These are phyloP conservation scores for Myotis yumanensis DNA, from an alignment of 2,113 vertebrate genomes.

Conservation along the genomic window DNA sequence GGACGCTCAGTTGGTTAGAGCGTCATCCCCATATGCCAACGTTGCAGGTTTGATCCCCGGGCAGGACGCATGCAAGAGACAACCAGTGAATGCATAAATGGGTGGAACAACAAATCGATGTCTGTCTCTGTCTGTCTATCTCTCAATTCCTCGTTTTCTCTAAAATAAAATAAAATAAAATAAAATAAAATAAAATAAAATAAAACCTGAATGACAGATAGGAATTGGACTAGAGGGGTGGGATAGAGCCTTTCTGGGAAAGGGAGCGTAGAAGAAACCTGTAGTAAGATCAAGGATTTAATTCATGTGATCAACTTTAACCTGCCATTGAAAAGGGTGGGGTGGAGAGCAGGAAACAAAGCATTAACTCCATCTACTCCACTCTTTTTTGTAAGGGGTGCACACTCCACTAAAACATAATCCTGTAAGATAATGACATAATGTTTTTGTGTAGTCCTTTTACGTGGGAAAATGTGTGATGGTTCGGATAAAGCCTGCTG, in stretches of 20 bases:
- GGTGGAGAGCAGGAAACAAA: slow-evolving; percentile 1
- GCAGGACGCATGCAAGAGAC: not conserved
- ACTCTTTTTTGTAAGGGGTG: slow-evolving; percentile 9
- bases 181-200: not conserved
- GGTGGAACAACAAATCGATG: not conserved
- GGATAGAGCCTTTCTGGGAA: not conserved
- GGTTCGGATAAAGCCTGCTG: slow-evolving; percentile 8
- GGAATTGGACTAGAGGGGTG: not conserved
- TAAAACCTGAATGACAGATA: slow-evolving; percentile 19
- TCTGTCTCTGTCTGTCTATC: too few relatives aligned
- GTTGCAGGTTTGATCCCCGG: not conserved
- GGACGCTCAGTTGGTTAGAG: not conserved
- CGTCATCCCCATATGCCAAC: not conserved
- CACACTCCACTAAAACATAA: not conserved
- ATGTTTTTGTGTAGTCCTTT: not conserved
- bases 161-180: slow-evolving; percentile 12
- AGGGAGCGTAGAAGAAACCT: not conserved
- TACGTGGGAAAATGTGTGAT: not conserved
- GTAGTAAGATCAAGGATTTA: slow-evolving; percentile 21
- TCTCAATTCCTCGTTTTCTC: not conserved
- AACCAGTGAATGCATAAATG: not conserved
- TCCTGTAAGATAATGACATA: not conserved
- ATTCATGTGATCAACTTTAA: slow-evolving; percentile 4
- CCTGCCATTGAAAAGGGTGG: not conserved
- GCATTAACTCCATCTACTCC: not conserved